phyloP scores from a whole-genome alignment of 64 coral and sea anemone species.

The Porites australiensis region DNA sequence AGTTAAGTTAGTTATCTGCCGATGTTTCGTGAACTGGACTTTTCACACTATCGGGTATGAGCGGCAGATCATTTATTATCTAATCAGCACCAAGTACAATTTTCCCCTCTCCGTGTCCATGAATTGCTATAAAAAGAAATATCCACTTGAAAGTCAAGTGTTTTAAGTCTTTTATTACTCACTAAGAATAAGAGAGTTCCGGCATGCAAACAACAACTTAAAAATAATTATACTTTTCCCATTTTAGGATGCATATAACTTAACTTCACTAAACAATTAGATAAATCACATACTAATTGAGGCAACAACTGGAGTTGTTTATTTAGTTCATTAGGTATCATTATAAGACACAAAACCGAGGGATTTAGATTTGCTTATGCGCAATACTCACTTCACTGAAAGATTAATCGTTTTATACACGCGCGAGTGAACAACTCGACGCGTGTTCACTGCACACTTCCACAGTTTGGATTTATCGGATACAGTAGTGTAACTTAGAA shows the following conservation, averaged over 20 bases:
- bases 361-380: background rate
- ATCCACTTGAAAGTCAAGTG: conserved; percentile 40
- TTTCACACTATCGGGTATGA: background rate
- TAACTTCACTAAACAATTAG: background rate
- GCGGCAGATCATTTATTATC: background rate
- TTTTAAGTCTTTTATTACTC: background rate
- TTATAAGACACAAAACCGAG: background rate
- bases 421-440: no score
- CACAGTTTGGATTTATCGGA: no score
- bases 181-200: background rate
- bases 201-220: no score
- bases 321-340: background rate
- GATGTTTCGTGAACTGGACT: background rate
- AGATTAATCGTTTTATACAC: background rate
- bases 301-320: background rate
- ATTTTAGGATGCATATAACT: no score
- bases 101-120: conserved; percentile 2
- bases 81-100: background rate
- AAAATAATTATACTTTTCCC: no score
- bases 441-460: no score
- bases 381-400: background rate
- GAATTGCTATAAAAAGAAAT: conserved; percentile 22
- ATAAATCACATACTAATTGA: background rate
- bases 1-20: background rate
- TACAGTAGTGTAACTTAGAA: no score